Conservation (phyloP, 2,113 vertebrate species). For the Neomonachus schauinslandi region DNA sequence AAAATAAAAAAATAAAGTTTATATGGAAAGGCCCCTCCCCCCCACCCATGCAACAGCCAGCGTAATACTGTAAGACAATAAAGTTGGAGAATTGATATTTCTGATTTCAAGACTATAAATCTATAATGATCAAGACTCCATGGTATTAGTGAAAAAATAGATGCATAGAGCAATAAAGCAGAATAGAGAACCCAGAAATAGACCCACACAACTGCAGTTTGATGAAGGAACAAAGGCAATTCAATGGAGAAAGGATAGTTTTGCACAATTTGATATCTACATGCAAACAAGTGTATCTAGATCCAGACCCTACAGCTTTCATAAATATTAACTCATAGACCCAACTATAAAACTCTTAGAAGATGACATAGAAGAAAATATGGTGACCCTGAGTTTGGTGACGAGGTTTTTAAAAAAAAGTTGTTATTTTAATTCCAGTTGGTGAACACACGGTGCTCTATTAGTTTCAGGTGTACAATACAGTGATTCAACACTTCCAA, state of each 20-base stretch:
- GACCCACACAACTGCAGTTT: background rate
- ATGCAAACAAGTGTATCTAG: background rate
- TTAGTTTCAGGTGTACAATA: background rate
- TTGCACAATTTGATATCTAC: background rate
- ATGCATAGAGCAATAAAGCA: too few species aligned
- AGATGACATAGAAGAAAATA: background rate
- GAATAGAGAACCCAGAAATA: background rate
- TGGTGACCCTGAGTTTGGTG: background rate
- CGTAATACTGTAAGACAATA: background rate
- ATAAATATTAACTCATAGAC: background rate
- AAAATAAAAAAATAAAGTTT: background rate
- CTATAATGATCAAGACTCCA: too few species aligned
- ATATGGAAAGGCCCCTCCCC: background rate
- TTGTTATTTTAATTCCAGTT: background rate
- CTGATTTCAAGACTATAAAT: background rate
- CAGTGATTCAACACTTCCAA: background rate
- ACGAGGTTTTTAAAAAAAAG: background rate
- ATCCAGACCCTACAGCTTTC: background rate
- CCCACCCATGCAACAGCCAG: background rate
- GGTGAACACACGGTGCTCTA: background rate
- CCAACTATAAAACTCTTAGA: background rate
- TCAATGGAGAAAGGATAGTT: background rate
- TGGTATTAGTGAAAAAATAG: too few species aligned
- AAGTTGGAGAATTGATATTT: background rate
- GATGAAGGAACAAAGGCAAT: background rate